A percentile compares a stretch with the other conserved stretches of the same genome.
Evolutionary conservation across 2,113 vertebrate species (phyloP).

Genomic region (Centropus unirufus): DNA sequence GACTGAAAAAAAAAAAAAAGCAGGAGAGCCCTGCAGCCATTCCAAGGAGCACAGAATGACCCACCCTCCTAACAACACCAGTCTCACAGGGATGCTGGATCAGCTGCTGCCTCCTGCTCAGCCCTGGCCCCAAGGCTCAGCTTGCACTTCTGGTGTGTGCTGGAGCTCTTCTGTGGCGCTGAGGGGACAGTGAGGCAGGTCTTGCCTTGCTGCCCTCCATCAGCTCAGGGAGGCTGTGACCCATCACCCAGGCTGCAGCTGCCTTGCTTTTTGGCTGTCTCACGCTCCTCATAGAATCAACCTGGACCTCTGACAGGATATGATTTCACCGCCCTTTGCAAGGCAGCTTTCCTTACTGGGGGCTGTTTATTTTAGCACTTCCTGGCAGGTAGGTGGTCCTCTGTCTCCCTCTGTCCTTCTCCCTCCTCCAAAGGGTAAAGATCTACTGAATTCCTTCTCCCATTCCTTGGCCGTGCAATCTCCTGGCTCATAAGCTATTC

Average conservation of each 20-base stretch:
- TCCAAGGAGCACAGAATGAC: neutral
- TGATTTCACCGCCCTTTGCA: neutral
- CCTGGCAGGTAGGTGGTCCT: accelerated
- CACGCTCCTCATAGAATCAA: neutral
- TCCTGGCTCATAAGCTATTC: neutral
- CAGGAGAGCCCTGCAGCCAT: neutral
- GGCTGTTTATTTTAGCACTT: neutral
- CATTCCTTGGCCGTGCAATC: neutral
- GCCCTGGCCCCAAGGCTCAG: neutral
- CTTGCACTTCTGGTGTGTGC: accelerated
- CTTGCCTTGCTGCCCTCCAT: neutral
- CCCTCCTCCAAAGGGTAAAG: neutral
- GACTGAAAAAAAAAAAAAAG: neutral
- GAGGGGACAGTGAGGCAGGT: neutral
- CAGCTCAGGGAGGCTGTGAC: accelerated
- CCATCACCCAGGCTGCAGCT: neutral
- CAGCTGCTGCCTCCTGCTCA: neutral
- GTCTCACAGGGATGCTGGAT: neutral
- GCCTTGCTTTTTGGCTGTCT: neutral
- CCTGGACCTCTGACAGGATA: neutral
- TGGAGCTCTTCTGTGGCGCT: accelerated
- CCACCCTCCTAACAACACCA: neutral
- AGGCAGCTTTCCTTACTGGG: neutral
- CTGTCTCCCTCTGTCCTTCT: neutral
- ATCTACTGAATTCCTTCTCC: neutral